Conservation (phyloP, 2,113 vertebrate genomes). For the Megaceryle maxima region DNA sequence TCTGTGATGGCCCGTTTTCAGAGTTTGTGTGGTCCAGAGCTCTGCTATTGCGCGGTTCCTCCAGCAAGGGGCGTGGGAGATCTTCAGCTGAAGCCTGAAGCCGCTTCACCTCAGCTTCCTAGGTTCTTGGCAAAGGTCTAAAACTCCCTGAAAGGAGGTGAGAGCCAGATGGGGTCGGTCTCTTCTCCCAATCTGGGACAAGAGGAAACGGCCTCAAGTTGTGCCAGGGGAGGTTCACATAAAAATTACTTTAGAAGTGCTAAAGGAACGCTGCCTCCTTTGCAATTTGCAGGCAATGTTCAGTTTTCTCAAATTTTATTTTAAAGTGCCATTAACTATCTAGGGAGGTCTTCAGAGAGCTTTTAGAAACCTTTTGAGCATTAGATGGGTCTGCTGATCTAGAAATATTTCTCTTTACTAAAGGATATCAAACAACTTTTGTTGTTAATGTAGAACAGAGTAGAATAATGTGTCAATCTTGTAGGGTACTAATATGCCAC, state of each 20-base stretch:
- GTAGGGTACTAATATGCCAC: neutral
- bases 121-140: neutral
- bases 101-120: neutral
- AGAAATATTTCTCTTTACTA: neutral
- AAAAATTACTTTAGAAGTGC: neutral
- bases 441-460: neutral
- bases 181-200: neutral
- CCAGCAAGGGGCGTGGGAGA: slow-evolving; percentile 59
- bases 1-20: too few relatives aligned
- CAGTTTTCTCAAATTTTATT: neutral
- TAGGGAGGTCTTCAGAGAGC: neutral
- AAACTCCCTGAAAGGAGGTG: neutral
- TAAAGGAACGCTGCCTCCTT: neutral
- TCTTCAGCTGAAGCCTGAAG: neutral
- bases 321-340: neutral
- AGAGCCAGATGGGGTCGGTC: neutral
- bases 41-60: neutral
- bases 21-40: neutral
- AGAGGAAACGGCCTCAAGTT: neutral
- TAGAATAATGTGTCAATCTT: neutral
- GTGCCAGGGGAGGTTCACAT: neutral
- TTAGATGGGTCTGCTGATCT: neutral
- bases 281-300: neutral
- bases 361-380: neutral
- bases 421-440: neutral